Evolutionary conservation across 2,113 vertebrate species (phyloP), one percentile per base, ranked within the genome.

Genomic region (Oenanthe oenanthe): DNA sequence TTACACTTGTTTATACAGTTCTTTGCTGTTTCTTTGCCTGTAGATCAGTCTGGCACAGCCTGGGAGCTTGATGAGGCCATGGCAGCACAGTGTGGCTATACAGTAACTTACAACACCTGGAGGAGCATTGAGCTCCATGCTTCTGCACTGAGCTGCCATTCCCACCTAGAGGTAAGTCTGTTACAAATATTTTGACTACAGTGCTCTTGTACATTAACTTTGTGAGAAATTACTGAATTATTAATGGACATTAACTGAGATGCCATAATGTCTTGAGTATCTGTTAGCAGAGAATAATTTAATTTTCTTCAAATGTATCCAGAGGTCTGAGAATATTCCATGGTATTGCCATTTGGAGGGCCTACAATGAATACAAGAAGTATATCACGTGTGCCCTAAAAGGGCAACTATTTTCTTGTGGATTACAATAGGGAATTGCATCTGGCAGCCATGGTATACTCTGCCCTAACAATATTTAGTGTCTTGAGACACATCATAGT

Each of bases 81-180:
- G 73, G 96, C 96, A 73, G 85, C 84, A 3, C 87, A 85, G 66
- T 97, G 97, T 61, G 97, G 96, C 40, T 97, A 95, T 12, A 68
- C 70, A 12, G 31, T 97, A 51, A 70, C 61, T 29, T 70, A 91
- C 15, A 92, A 72, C 36, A 43, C 7, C 4, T 56, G 74, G 92
- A 85, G 78, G 32, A 92, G 47, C 20, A 40, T 96, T 1, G 91
- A 94, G 17, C 34, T 97, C 67, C 77, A 11, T 34, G 87, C 94
- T 7, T 97, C 97, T 63, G 92, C 94, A 10, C 54, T 95, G 45
- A 97, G 97, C 85, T 97, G 97, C 72, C 86, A 94, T 11, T 79
- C 96, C 32, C 68, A 6, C 32, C 73, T 92, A 14, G 32, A 88
- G 88, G 97, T 97, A 79, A 75, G 89, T 29, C 60, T 57, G 0